These are phyloP conservation scores for Chlorops oryzae DNA, from an alignment of 1,140 invertebrate genomes.

Conservation along the genomic window DNA sequence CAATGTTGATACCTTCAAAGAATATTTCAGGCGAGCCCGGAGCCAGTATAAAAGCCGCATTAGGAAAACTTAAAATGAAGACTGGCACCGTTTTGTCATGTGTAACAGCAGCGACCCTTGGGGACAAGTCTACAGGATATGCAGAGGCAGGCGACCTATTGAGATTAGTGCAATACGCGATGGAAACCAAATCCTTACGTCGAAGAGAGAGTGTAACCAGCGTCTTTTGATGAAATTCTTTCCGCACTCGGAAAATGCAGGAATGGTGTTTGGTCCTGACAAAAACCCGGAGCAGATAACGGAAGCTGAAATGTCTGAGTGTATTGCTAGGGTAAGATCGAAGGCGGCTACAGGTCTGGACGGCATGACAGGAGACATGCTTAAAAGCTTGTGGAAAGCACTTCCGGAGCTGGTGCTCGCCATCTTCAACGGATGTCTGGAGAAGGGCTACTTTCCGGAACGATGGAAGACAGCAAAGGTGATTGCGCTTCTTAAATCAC, in stretches of 20 bases:
- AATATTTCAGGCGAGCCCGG: no score
- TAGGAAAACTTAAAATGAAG: no score
- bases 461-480: slow-evolving; percentile 23
- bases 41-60: no score
- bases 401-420: background rate
- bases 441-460: background rate
- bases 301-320: background rate
- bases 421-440: background rate
- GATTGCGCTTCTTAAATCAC: slow-evolving; percentile 23
- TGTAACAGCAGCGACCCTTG: slow-evolving; percentile 7
- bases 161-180: background rate
- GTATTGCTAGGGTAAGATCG: background rate
- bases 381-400: slow-evolving; percentile 6
- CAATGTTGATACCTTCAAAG: no score
- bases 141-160: background rate
- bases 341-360: slow-evolving; percentile 1
- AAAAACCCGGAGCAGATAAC: background rate
- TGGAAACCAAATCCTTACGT: background rate
- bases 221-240: slow-evolving; percentile 4
- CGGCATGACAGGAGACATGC: slow-evolving; percentile 5
- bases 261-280: background rate
- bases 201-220: background rate
- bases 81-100: background rate
- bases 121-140: slow-evolving; percentile 5
- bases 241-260: background rate